Base-by-base conservation (phyloP, 53 echinoderm and acorn worm genomes). In the Arbacia lixula region DNA sequence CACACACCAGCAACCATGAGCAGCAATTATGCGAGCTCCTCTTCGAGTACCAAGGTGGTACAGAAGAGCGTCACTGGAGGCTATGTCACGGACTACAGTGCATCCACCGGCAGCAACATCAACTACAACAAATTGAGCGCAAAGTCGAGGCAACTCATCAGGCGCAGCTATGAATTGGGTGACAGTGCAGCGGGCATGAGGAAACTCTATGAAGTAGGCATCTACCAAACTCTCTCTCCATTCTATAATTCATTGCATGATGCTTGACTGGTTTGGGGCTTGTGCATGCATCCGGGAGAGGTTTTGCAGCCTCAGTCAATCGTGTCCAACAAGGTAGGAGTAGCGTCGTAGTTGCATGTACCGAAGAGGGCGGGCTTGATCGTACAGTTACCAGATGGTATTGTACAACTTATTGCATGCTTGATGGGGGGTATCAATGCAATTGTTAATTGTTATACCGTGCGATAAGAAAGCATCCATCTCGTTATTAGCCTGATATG, bases 191-290 rank as follows among this genome's bases (percentile, higher is more conserved):
- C 83, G 71, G 94, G 94, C 68, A 92, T 95, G 90, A 99, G 87
- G 71, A 88, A 95, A 71, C 85, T 99, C 71, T 95, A 88, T 76
- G 91, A 99, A 99, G 99, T 99, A 99, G 91, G 99, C 89, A 72
- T 80, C 61, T 68, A 57, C 60, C 41, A 20, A 58, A 35, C 16
- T 8, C 33, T 20, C 75, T 84, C 71, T 41, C 53, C 64, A 78
- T 66, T 60, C 79, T 88, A 72, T 78, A 40, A 29, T 68, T 36
- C n/a, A n/a, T n/a, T 85, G 86, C 76, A 85, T 89, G 89, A 43
- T 89, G 84, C 28, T 41, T 42, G 62, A 63, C 82, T 27, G 20
- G 78, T 50, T 31, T 24, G 16, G 20, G 74, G 61, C 62, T 81
- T 81, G 79, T 81, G 82, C 82, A 81, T 81, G 82, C 43, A 1